Base-by-base conservation (phyloP, 1,140 invertebrate species). In the Dinoponera quadriceps region DNA sequence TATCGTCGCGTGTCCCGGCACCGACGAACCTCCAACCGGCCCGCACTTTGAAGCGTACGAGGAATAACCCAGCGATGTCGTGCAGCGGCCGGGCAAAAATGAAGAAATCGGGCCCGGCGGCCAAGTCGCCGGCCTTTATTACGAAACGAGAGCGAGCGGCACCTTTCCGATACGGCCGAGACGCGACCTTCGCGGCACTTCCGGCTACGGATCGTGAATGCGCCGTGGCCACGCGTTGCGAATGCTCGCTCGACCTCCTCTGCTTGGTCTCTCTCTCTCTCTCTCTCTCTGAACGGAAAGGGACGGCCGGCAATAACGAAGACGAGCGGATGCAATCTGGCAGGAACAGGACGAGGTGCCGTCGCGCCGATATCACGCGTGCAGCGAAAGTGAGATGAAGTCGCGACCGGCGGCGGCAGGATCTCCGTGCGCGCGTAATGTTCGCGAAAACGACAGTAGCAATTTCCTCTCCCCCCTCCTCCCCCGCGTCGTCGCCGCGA, bases 361-460 rank as follows among this genome's bases (percentile, higher is more conserved):
- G 38, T 44, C 38, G 38, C 11, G n/a, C n/a, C n/a, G 38, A 44
- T 44, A 44, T 11, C 38, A 44, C 60, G 51, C 25, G 57, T n/a
- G n/a, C n/a, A n/a, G 63, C 33, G 63, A 80, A 69, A 71, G 33
- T 80, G 69, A 80, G 51, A 80, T 69, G 51, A 69, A 69, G 51
- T 80, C 27, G 38, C 38, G 14, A 22, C 2, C 16, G 22, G 59
- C 33, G 38, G 11, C 62, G 48, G n/a, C 22, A 68, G 29, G 63
- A 71, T 69, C 51, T 44, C 18, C 25, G n/a, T n/a, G n/a, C n/a
- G n/a, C n/a, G n/a, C 33, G 18, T 80, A 80, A 80, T 80, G 75
- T 80, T 69, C 75, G 65, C 75, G 75, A 80, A 80, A 80, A 80
- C 75, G 65, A 80, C 75, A 80, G 75, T 80, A 71, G 75, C 63